These are phyloP conservation scores for Sebastes aleutianus DNA, from an alignment of 2,797 vertebrate species.

Conservation along the genomic window DNA sequence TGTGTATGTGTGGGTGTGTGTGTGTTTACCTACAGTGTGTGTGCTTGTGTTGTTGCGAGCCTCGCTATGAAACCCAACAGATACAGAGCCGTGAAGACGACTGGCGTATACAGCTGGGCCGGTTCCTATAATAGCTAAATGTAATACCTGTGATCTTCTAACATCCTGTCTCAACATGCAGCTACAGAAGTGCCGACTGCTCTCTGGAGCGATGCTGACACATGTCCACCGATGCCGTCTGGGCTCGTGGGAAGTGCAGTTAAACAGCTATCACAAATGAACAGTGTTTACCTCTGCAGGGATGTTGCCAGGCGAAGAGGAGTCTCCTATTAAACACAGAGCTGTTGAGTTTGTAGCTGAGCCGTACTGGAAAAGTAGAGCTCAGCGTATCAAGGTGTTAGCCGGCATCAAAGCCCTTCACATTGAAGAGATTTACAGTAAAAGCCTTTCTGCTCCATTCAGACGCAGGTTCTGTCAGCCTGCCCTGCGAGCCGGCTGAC, in stretches of 20 bases:
- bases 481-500: constrained; percentile 8
- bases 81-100: constrained; percentile 20
- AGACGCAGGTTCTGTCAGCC: constrained; percentile 43
- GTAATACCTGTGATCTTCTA: constrained; percentile 50
- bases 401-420: constrained; percentile 58
- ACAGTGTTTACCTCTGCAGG: constrained; percentile 38
- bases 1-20: not conserved
- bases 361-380: constrained; percentile 37
- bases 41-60: not conserved
- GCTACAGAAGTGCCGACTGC: constrained; percentile 37
- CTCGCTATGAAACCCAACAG: constrained; percentile 13
- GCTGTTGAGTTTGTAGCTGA: constrained; percentile 45
- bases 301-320: constrained; percentile 36
- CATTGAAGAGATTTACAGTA: constrained; percentile 59
- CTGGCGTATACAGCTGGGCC: constrained; percentile 14
- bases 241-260: constrained; percentile 60
- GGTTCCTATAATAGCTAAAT: constrained; percentile 45
- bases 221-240: constrained; percentile 36
- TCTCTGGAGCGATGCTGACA: constrained; percentile 41
- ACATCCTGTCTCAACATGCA: constrained; percentile 39
- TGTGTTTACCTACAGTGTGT: constrained; percentile 20
- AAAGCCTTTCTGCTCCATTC: constrained; percentile 48
- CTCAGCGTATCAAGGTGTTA: constrained; percentile 59
- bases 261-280: constrained; percentile 61
- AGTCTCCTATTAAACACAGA: constrained; percentile 53